phyloP scores from a whole-genome alignment of 2,888 invertebrate genomes.

The Perizoma flavofasciatum region DNA sequence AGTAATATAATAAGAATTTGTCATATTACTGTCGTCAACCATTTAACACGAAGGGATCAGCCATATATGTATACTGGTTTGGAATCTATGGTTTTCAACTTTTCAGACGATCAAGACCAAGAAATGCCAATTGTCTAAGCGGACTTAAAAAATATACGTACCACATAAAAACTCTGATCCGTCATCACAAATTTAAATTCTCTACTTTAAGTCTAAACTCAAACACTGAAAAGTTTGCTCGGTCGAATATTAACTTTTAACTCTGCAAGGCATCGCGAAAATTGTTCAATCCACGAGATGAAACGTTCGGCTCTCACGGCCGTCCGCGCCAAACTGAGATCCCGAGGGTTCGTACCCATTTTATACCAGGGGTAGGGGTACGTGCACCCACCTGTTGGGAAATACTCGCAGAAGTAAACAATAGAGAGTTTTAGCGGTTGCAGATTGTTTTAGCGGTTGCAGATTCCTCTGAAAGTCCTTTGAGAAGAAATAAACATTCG shows the following conservation, averaged over 20 bases:
- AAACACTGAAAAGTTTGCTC: not conserved
- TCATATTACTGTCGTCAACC: too few species aligned
- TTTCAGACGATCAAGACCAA: too few species aligned
- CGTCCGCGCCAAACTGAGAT: constrained; percentile 18
- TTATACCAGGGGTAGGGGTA: constrained; percentile 16
- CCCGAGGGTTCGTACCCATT: constrained; percentile 12
- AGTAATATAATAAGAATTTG: too few species aligned
- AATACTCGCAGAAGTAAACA: constrained; percentile 5
- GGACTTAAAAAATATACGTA: too few species aligned
- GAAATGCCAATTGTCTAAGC: too few species aligned
- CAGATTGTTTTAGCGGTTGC: constrained; percentile 16
- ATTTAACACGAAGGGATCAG: too few species aligned
- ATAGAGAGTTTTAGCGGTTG: constrained; percentile 15
- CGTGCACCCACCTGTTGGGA: constrained; percentile 18
- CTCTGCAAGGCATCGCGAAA: constrained; percentile 16
- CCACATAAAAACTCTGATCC: too few species aligned
- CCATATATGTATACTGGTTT: too few species aligned
- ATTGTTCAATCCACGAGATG: constrained; percentile 14
- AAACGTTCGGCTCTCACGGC: constrained; percentile 7
- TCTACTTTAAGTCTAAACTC: not conserved
- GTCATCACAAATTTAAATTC: too few species aligned
- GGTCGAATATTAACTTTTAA: constrained; percentile 5
- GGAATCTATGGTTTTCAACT: too few species aligned
- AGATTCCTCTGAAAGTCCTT: constrained; percentile 6
- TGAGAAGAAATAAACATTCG: not conserved